Base-by-base conservation (phyloP, 2,113 vertebrate genomes). In the Ptychochromis oligacanthus region DNA sequence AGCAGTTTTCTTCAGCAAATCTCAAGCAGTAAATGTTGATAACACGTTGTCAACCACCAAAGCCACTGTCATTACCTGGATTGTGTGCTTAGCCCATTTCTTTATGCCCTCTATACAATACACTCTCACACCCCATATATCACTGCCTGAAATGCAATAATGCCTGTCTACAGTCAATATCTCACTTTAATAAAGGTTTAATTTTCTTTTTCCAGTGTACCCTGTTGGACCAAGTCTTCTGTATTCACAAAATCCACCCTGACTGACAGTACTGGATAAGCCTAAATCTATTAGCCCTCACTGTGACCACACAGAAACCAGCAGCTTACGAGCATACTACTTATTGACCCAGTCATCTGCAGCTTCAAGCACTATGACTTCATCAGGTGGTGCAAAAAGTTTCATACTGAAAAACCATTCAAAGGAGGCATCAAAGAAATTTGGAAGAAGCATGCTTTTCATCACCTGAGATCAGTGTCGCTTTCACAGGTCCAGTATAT, bases 1-100 rank as follows among this genome's bases (percentile, higher is more conserved):
- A 65, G 65, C 80, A 79, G 17, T 82, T 79, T 84, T 14, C 72
- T 83, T 77, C 31, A 78, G 36, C 49, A 18, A 56, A 74, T 52
- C 34, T 83, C 59, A 36, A 57, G 59, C 77, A 17, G 28, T 76
- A 49, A 76, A 82, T 61, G 64, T 64, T 80, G 85, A 78, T 83
- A 77, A 78, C 82, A 60, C 31, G 24, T n/a, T 70, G 49, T 77
- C 46, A 81, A 34, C 24, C 31, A 38, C 18, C 40, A 28, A 77
- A 79, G 31, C 43, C 10, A 22, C 38, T 52, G 72, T 70, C 64
- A 81, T 83, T 75, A 70, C 14, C 12, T 58, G 2, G 31, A 40
- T 61, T n/a, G 26, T n/a, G 46, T 34, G 26, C 18, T n/a, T 5
- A 75, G 89, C 54, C 49, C 40, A 15, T 87, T 81, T 72, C 15